Percentiles rank a stretch among this genome's conserved stretches.
phyloP scores from a whole-genome alignment of 1,140 invertebrate species.

The Cherax destructor region DNA sequence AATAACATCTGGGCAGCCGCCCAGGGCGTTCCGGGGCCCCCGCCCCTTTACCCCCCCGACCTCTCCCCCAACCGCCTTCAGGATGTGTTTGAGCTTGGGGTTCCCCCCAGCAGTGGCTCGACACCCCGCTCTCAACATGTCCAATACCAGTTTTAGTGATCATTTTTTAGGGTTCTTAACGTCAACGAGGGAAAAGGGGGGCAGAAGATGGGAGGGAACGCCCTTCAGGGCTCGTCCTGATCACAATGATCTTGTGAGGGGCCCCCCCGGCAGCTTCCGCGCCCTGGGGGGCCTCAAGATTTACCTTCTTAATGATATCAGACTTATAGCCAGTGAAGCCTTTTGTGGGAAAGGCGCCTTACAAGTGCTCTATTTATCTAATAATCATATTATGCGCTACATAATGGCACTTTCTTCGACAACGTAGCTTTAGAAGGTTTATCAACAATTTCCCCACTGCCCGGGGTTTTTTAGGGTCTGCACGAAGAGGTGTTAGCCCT shows the following conservation, averaged over 20 bases:
- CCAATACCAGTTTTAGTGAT: conserved; percentile 44
- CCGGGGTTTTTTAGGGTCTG: conserved; percentile 85
- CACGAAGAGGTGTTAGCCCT: conserved; percentile 87
- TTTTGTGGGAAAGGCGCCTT: conserved; percentile 58
- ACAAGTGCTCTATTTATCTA: conserved; percentile 79
- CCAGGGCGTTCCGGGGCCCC: conserved; percentile 85
- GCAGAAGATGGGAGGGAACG: conserved; percentile 43
- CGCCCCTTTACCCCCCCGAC: conserved; percentile 88
- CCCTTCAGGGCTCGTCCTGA: conserved; percentile 47
- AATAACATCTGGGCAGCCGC: conserved; percentile 92
- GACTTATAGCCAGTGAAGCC: conserved; percentile 64
- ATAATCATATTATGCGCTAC: conserved; percentile 86
- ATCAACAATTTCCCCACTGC: conserved; percentile 87
- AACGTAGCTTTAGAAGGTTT: conserved; percentile 83
- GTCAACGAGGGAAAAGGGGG: background rate
- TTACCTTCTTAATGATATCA: conserved; percentile 57
- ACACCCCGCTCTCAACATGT: conserved; percentile 24
- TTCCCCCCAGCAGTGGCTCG: conserved; percentile 75
- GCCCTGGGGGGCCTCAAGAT: conserved; percentile 42
- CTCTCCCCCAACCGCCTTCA: conserved; percentile 86
- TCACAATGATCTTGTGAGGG: conserved; percentile 54
- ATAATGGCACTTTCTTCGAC: conserved; percentile 80
- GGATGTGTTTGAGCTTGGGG: conserved; percentile 84
- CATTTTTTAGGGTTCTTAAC: conserved; percentile 16
- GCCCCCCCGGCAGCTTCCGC: conserved; percentile 44